phyloP scores from a whole-genome alignment of 2,797 vertebrate genomes.

The Dipus sagitta region DNA sequence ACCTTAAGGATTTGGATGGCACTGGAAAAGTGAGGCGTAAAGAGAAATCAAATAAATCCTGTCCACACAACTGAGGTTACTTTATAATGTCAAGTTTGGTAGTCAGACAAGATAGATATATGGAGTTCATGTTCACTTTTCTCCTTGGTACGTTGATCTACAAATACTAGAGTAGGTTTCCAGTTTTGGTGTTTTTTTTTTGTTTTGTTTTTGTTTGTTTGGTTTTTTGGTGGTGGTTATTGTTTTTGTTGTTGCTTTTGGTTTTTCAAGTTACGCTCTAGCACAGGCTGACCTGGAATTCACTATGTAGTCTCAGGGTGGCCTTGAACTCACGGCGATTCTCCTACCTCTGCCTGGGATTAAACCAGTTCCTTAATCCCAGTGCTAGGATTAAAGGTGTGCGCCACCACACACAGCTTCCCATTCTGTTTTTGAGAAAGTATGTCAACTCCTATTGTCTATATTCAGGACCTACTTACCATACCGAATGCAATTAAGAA shows the following conservation, averaged over 20 bases:
- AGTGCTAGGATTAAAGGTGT: too few species aligned
- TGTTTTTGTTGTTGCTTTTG: too few species aligned
- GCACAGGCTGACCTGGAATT: too few species aligned
- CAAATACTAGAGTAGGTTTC: conserved; percentile 67
- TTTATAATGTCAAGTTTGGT: conserved; percentile 70
- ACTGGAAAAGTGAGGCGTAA: conserved; percentile 19
- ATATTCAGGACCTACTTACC: conserved; percentile 67
- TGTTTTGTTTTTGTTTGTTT: too few species aligned
- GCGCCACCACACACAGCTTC: too few species aligned
- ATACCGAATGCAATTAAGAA: conserved; percentile 73
- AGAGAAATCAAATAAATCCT: neutral
- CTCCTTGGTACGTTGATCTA: conserved; percentile 24
- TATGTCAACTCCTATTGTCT: conserved; percentile 46
- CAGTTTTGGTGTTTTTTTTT: neutral
- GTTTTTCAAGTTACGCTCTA: too few species aligned
- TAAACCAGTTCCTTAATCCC: too few species aligned
- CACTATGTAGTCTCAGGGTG: too few species aligned
- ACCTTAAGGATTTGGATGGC: conserved; percentile 60
- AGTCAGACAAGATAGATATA: conserved; percentile 33
- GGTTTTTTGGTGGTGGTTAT: too few species aligned
- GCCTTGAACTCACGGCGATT: too few species aligned
- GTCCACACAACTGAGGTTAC: conserved; percentile 15
- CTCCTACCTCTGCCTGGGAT: too few species aligned
- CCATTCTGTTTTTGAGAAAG: conserved; percentile 61
- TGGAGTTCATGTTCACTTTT: neutral